phyloP scores from a whole-genome alignment of 2,113 vertebrate species.

The Cavia aperea region DNA sequence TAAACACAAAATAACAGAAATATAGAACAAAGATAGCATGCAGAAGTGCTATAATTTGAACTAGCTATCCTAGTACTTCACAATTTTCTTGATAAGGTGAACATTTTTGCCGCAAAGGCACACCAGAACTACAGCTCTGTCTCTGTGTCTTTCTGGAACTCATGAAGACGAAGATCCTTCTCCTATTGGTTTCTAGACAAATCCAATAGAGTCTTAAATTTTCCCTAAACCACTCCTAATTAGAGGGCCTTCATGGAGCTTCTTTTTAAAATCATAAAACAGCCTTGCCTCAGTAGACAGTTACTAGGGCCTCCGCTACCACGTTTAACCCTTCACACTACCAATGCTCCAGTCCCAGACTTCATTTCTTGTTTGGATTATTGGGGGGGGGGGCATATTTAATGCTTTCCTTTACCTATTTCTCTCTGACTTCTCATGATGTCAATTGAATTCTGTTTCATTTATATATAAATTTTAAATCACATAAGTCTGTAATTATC shows the following conservation, averaged over 20 bases:
- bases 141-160: neutral
- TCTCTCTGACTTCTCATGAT: neutral
- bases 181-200: neutral
- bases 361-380: neutral
- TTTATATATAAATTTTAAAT: slow-evolving; percentile 1
- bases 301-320: neutral
- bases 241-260: neutral
- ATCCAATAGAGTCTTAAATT: neutral
- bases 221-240: neutral
- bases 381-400: neutral
- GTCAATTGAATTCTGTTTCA: neutral
- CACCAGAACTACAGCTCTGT: neutral
- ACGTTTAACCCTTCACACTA: neutral
- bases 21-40: neutral
- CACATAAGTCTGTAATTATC: too few species aligned
- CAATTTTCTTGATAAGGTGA: neutral
- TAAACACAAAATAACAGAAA: neutral
- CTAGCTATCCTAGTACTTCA: neutral
- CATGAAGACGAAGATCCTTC: neutral
- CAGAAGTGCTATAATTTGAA: neutral
- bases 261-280: neutral
- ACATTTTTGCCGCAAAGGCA: neutral
- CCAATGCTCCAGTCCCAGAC: neutral
- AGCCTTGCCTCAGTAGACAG: neutral
- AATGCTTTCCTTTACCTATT: neutral